Evolutionary conservation across 2,113 vertebrate genomes (phyloP).

Genomic region (Sturnira hondurensis): DNA sequence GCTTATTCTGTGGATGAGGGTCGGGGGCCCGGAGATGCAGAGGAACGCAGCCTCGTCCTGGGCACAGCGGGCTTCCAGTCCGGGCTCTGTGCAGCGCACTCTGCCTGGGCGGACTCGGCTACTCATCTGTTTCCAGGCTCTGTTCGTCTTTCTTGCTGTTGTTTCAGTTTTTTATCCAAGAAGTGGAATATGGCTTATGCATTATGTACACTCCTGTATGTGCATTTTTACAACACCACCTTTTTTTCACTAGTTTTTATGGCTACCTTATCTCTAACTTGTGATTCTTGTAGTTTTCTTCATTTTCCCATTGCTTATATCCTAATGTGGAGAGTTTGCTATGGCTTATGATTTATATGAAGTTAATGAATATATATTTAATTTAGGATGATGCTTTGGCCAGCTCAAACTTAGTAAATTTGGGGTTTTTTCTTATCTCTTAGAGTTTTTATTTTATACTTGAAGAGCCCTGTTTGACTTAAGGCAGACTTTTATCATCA

Average conservation of each 20-base stretch:
- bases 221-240: not conserved
- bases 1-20: not conserved
- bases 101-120: not conserved
- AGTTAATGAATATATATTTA: not conserved
- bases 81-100: rapidly evolving
- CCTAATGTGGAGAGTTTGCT: not conserved
- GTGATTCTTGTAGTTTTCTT: not conserved
- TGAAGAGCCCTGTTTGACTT: not conserved
- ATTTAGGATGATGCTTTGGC: not conserved
- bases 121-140: not conserved
- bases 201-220: not conserved
- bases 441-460: not conserved
- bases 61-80: not conserved
- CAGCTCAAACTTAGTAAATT: not conserved
- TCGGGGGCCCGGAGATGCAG: not conserved
- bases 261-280: not conserved
- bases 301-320: not conserved
- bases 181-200: no score
- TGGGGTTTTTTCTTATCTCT: not conserved
- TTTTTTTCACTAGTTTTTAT: not conserved
- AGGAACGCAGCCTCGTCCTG: not conserved
- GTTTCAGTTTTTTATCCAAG: not conserved
- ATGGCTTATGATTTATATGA: not conserved
- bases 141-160: rapidly evolving
- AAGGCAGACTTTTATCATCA: not conserved